Conservation (phyloP, 2,113 vertebrate genomes). For the Coregonus clupeaformis region DNA sequence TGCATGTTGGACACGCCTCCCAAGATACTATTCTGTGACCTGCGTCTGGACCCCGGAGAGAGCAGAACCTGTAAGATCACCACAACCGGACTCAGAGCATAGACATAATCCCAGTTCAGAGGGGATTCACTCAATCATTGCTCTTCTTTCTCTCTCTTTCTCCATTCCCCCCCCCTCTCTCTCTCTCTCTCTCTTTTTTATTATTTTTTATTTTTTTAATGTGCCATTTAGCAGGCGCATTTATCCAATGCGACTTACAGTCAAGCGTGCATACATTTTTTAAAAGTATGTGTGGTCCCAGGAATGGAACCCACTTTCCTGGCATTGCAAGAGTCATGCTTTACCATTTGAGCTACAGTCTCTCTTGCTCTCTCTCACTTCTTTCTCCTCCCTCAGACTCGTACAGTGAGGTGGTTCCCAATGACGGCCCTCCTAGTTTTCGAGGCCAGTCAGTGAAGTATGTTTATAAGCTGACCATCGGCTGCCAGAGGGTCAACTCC, state of each 20-base stretch:
- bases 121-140: no score
- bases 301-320: no score
- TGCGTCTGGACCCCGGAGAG: conserved; percentile 92
- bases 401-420: conserved; percentile 88
- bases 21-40: conserved; percentile 97
- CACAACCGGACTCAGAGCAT: neutral
- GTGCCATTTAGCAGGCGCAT: no score
- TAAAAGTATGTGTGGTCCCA: no score
- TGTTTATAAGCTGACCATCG: conserved; percentile 95
- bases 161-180: no score
- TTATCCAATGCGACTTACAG: no score
- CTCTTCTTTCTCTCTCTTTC: neutral
- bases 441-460: conserved; percentile 96
- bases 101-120: neutral
- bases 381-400: conserved; percentile 76
- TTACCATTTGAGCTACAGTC: no score
- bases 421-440: conserved; percentile 92
- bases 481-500: conserved; percentile 97
- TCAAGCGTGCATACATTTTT: no score
- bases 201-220: no score
- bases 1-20: conserved; percentile 96
- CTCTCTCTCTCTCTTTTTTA: no score
- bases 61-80: conserved; percentile 83
- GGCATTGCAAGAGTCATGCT: no score
- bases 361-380: no score